Evolutionary conservation across 1,140 invertebrate genomes (phyloP), one percentile per base, ranked within the genome.

Genomic region (Pogonus chalceus): DNA sequence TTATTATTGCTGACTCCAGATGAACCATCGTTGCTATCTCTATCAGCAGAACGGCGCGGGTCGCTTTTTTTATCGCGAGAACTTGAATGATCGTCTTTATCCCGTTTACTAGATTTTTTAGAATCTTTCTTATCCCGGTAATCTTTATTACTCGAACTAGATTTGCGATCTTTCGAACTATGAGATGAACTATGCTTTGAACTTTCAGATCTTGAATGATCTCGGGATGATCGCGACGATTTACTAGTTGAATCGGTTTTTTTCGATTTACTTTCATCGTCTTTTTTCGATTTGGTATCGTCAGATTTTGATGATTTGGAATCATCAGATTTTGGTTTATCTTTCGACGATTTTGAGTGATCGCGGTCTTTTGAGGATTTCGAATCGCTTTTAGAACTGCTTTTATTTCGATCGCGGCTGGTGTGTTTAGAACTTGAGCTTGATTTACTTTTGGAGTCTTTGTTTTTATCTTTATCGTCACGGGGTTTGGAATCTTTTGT

Each of bases 11-110:
- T 59, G 14, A 46, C 4, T 31, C 23, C 49, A 1, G 49, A 35
- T 51, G 53, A 55, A 10, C 77, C 77, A 61, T 79, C 77, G 56
- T 78, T 79, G 1, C 77, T 79, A 66, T 80, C 78, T 55, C 77
- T 66, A 58, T 79, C 77, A 2, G 76, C 77, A 2, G 77, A 79
- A 24, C 77, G 58, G 35, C 77, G 62, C 49, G 57, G 68, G 21
- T 71, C 68, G 52, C 66, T 71, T 7, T 69, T 72, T 56, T 76
- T 71, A 2, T 72, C 70, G 26, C 74, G 76, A 14, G 75, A 64
- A 60, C 76, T 76, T 56, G 75, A 77, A 62, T 78, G 76, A 66
- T 79, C 77, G 59, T 79, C 77, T 57, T 66, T 64, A 21, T 37
- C 51, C 23, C 63, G 62, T 51, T 73, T 72, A 23, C 65, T 67